These are phyloP conservation scores for Ceratoteleas bidentatus DNA, from an alignment of 1,140 invertebrate genomes.

Conservation along the genomic window DNA sequence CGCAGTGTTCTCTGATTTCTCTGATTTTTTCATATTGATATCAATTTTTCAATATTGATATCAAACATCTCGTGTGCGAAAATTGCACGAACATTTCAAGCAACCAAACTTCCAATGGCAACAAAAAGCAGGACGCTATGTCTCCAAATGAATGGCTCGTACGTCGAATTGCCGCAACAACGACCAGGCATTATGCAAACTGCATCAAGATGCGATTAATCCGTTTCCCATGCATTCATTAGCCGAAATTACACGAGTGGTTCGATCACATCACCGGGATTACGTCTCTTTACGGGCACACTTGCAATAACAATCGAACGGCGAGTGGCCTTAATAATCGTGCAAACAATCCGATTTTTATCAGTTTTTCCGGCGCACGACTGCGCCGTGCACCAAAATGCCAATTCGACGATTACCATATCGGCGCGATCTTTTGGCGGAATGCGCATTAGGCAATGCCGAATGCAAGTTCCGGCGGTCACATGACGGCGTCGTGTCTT, in stretches of 20 bases:
- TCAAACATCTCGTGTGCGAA: too few relatives aligned
- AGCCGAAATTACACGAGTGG: neutral
- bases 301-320: constrained; percentile 20
- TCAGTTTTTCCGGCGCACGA: constrained; percentile 29
- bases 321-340: constrained; percentile 25
- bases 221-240: constrained; percentile 12
- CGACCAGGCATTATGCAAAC: too few relatives aligned
- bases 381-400: constrained; percentile 41
- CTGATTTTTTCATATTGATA: too few relatives aligned
- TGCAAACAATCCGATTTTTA: constrained; percentile 33
- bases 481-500: constrained; percentile 47
- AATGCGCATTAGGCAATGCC: constrained; percentile 45
- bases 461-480: constrained; percentile 47
- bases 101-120: too few relatives aligned
- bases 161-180: too few relatives aligned
- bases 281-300: too few relatives aligned
- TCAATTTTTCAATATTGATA: too few relatives aligned
- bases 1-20: too few relatives aligned
- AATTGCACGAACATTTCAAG: too few relatives aligned
- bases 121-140: too few relatives aligned
- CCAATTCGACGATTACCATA: constrained; percentile 51
- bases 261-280: constrained; percentile 14
- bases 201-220: neutral
- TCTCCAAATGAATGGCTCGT: too few relatives aligned
- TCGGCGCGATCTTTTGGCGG: constrained; percentile 36